Base-by-base conservation (phyloP, 53 echinoderm and acorn worm genomes). In the Hippasteria phrygiana region DNA sequence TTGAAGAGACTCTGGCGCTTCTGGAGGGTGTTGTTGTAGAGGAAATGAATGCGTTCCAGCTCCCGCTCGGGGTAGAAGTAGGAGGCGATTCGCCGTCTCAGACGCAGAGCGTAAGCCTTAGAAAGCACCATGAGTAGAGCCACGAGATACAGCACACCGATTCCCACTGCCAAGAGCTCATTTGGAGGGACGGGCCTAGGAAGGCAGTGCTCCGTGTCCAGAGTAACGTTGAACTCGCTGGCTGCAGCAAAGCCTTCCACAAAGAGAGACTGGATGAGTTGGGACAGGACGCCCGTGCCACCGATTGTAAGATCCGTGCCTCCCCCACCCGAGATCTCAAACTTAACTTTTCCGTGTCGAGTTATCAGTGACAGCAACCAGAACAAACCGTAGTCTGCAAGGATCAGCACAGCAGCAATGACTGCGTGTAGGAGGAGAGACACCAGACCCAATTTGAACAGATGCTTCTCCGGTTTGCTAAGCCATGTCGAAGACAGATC, bases 61-160 rank as follows among this genome's bases (percentile, higher is more conserved):
- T 97, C 97, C 24, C 97, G 38, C 38, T 95, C 97, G 0, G 97
- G 97, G 83, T 97, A 97, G 74, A 90, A 97, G 73, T 92, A 95
- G 11, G 95, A 87, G 16, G 97, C 95, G 39, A 97, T 97, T 28
- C 87, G 70, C 5, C 95, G 86, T 36, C 93, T 87, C 34, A 97
- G 85, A 16, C 97, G 78, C 26, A 93, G 82, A 5, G 95, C 95
- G 56, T 97, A 97, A 14, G 97, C 95, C 83, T 97, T 95, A 14
- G 80, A 97, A 8, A 97, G 88, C 20, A 93, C 89, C 87, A 88
- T 97, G 20, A 95, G 36, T 13, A 97, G 54, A 16, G 95, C 93
- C 4, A 93, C 35, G 3, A 93, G 36, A 89, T 97, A 97, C 39
- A 97, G 54, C 26, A 89, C 88, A 45, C 92, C 93, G 22, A 97